phyloP scores from a whole-genome alignment of 2,797 vertebrate genomes.

The Peromyscus melanophrys region DNA sequence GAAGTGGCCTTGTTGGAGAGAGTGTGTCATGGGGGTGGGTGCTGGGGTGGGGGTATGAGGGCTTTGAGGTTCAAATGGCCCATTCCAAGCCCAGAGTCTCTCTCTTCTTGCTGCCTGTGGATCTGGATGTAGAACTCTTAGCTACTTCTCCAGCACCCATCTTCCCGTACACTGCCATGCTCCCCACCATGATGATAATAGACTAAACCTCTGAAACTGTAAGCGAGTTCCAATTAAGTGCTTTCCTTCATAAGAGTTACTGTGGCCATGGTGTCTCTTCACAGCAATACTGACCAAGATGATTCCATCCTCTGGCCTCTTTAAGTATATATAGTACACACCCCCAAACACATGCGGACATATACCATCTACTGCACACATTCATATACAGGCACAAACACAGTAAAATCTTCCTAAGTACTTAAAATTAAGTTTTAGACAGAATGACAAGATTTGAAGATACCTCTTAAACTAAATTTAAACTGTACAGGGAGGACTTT shows the following conservation, averaged over 20 bases:
- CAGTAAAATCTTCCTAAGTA: not conserved
- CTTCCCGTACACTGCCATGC: not conserved
- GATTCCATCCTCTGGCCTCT: not conserved
- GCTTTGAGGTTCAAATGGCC: not conserved
- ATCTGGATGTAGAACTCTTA: not conserved
- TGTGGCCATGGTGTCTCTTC: not conserved
- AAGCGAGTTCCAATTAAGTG: not conserved
- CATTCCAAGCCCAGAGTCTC: not conserved
- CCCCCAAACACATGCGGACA: not conserved
- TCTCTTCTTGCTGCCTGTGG: not conserved
- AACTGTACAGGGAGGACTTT: not conserved
- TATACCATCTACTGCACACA: not conserved
- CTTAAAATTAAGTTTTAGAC: not conserved
- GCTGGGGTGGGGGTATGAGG: not conserved
- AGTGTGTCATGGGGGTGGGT: not conserved
- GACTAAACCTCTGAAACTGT: not conserved
- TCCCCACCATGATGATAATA: not conserved
- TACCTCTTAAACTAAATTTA: constrained; percentile 37
- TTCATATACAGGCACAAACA: not conserved
- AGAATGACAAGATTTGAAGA: constrained; percentile 14
- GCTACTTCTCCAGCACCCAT: not conserved
- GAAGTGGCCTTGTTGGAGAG: not conserved
- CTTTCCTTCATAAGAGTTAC: not conserved
- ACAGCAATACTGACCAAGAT: not conserved
- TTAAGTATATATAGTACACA: not conserved